Evolutionary conservation across 2,888 invertebrate genomes (phyloP), one percentile per base, ranked within the genome.

Genomic region (Hemithea aestivaria): DNA sequence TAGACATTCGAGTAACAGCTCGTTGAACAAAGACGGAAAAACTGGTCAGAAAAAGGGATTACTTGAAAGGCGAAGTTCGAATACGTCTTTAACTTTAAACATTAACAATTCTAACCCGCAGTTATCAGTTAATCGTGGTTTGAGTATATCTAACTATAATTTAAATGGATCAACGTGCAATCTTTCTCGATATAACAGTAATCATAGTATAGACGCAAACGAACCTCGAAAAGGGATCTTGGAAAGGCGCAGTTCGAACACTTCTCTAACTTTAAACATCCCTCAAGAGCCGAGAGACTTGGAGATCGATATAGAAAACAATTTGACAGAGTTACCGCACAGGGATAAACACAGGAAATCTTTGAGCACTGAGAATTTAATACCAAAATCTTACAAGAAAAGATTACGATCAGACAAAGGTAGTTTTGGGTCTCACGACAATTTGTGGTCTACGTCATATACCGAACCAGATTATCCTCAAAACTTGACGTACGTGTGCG

Each of bases 31-130:
- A 58, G 85, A 84, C 5, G 65, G 66, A 0, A 85, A 79, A 56
- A 53, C 66, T 0, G 70, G 71, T 0, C 88, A 80, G 27, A 89
- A 89, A 25, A 93, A 93, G 57, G 94, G 95, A 6, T 76, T 96
- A 1, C 77, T 96, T 3, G 95, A 96, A 66, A 89, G 97, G 12
- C 88, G 97, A 35, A 96, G 96, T 32, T 97, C 96, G 1, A 97
- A 96, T 66, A 96, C 96, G 0, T 96, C 96, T 37, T 81, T 97
- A 1, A 96, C 96, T 0, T 90, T 97, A 10, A 95, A 94, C 40
- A 87, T 88, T 6, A 87, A 84, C 39, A 81, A 63, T 11, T 82
- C 84, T 0, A 85, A 83, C 38, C 80, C 85, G 0, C 87, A 87
- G 38, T 50, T 88, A 12, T 88, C 90, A 1, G 74, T 73, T 0